Evolutionary conservation across 2,888 invertebrate genomes (phyloP), one percentile per base, ranked within the genome.

Genomic region (Cephus nigrinus): DNA sequence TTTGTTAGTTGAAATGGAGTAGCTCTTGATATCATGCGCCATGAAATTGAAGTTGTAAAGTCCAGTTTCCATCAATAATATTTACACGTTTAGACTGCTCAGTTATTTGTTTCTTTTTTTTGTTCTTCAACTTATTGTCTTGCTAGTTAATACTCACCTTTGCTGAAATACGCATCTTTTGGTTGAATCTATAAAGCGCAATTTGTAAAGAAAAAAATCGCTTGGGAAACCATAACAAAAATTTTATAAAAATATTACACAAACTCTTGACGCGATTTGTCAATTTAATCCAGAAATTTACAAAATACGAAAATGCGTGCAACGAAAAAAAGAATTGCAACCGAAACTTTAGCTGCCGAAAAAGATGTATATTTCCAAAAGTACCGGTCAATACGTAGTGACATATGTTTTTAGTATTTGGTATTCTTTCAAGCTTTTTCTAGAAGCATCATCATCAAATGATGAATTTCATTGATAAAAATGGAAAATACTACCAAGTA

Each of bases 401-500:
- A 23, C 55, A 23, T 55, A 55, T 23, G 55, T 55, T 55, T 55
- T 55, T 55, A 55, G 55, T 55, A 55, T 55, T 55, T 55, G 9
- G 5, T 55, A 55, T 55, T 55, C 23, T 55, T 55, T 55, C 55
- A 55, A 55, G 55, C 23, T 55, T 55, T 55, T 55, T 55, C 9
- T 55, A 55, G 55, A 55, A 55, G 55, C 68, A 75, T 74, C 30
- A 33, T 75, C 34, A 71, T 72, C 40, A 71, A 69, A 72, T 33
- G 36, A 72, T 40, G 36, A 76, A 76, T 71, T 74, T 74, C 35
- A 71, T 76, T 80, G 81, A 83, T 85, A 83, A 79, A 83, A 84
- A 82, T 76, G 81, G 83, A 84, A 82, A 78, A 82, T 75, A 72
- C 74, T 75, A 79, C 80, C 74, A 79, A 81, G 78, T 82, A 85